Evolutionary conservation across 2,797 vertebrate genomes (phyloP).

Genomic region (Pipistrellus pipistrellus): DNA sequence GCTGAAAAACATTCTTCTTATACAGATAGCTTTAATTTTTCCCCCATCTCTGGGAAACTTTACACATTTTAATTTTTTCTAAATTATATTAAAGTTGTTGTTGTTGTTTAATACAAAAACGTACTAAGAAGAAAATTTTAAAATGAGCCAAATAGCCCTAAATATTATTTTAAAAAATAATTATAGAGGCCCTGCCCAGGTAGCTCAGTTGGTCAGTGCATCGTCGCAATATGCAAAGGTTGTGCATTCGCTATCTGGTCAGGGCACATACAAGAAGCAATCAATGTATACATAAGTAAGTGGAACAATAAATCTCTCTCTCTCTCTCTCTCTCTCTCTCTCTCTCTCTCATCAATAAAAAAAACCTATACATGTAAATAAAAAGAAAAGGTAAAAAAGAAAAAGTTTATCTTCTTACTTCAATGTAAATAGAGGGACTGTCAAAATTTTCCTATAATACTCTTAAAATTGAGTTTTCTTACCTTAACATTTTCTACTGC

Average conservation of each 20-base stretch:
- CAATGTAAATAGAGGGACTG: not conserved
- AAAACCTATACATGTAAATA: not conserved
- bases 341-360: not conserved
- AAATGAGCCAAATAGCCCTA: conserved; percentile 11
- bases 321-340: not conserved
- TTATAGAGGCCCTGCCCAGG: not conserved
- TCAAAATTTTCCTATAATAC: not conserved
- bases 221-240: not conserved
- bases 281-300: not conserved
- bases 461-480: conserved; percentile 76
- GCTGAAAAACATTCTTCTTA: not conserved
- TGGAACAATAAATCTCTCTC: not conserved
- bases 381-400: conserved; percentile 9
- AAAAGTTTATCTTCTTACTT: not conserved
- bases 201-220: not conserved
- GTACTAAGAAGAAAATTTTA: not conserved
- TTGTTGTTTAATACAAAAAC: conserved; percentile 63
- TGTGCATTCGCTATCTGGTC: not conserved
- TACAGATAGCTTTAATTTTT: not conserved
- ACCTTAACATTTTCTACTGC: conserved; percentile 94
- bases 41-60: not conserved
- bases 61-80: not conserved
- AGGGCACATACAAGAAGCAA: not conserved
- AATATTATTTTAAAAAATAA: conserved; percentile 49
- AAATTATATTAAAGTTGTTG: not conserved